A percentile compares a stretch with the other conserved stretches of the same genome.
Evolutionary conservation across 2,797 vertebrate species (phyloP).

Genomic region (Arrhamphus sclerolepis): DNA sequence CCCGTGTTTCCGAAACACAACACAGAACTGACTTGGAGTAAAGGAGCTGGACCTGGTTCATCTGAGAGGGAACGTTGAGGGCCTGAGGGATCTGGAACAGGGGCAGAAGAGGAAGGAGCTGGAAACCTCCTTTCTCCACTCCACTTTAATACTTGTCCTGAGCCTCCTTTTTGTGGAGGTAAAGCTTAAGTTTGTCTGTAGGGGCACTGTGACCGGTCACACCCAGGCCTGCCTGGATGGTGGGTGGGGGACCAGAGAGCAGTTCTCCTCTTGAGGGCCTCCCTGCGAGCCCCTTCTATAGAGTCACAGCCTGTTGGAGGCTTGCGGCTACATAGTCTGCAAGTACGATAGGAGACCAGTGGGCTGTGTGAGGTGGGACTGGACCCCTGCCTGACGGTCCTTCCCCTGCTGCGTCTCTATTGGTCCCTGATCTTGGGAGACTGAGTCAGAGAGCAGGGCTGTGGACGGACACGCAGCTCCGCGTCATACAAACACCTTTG

Average conservation of each 20-base stretch:
- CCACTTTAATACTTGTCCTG: constrained; percentile 68
- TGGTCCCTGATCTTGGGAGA: constrained; percentile 74
- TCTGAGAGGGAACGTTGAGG: constrained; percentile 41
- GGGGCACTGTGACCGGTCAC: constrained; percentile 78
- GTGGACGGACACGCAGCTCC: constrained; percentile 57
- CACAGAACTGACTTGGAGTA: constrained; percentile 62
- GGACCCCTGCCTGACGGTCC: constrained; percentile 60
- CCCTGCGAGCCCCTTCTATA: constrained; percentile 46
- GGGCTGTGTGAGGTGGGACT: constrained; percentile 66
- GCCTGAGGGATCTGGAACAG: constrained; percentile 40
- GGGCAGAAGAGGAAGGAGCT: constrained; percentile 45
- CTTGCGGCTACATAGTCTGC: constrained; percentile 69
- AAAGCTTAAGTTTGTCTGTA: constrained; percentile 51
- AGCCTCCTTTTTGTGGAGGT: constrained; percentile 66
- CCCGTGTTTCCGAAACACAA: constrained; percentile 56
- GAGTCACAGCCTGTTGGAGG: constrained; percentile 56
- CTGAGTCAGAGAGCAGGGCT: constrained; percentile 64
- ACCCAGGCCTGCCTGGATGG: constrained; percentile 95
- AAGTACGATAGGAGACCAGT: constrained; percentile 65
- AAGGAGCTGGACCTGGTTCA: constrained; percentile 38
- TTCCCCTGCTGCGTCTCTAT: constrained; percentile 69
- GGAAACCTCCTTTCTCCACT: constrained; percentile 54
- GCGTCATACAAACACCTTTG: constrained; percentile 99
- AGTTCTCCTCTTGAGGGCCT: constrained; percentile 72
- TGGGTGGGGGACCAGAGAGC: constrained; percentile 68